phyloP scores from a whole-genome alignment of 2,113 vertebrate species.

The Melospiza georgiana region DNA sequence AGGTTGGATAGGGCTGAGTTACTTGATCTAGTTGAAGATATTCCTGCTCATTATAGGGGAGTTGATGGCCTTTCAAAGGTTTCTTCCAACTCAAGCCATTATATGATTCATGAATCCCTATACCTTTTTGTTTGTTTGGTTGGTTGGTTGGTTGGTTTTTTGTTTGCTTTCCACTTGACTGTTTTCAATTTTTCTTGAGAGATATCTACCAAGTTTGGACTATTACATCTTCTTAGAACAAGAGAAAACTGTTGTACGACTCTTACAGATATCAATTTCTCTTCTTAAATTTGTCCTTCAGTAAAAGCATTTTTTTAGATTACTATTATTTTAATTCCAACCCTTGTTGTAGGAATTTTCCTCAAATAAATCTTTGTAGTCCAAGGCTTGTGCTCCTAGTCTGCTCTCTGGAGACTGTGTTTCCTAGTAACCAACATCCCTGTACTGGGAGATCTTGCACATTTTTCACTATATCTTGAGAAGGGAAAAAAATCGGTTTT shows the following conservation, averaged over 20 bases:
- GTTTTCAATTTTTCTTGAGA: not conserved
- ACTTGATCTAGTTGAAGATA: not conserved
- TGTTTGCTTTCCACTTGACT: not conserved
- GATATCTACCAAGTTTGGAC: not conserved
- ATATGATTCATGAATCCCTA: not conserved
- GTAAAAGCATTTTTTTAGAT: not conserved
- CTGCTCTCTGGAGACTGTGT: conserved; percentile 20
- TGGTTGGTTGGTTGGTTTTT: too few species aligned
- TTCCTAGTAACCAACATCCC: conserved; percentile 46
- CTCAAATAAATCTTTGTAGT: conserved; percentile 34
- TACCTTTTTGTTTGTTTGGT: not conserved
- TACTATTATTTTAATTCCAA: conserved; percentile 15
- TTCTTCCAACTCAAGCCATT: not conserved
- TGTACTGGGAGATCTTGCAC: not conserved
- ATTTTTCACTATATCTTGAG: conserved; percentile 48
- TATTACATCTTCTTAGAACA: not conserved
- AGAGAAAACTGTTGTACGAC: not conserved
- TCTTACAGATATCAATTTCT: not conserved
- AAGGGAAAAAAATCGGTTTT: conserved; percentile 11
- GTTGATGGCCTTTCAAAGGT: not conserved
- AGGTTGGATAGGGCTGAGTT: not conserved
- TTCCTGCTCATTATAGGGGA: not conserved
- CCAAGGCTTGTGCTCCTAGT: not conserved
- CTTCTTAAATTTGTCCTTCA: not conserved
- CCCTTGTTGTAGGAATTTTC: not conserved